Conservation (phyloP, 2,888 invertebrate species). For the Fragum sueziense region DNA sequence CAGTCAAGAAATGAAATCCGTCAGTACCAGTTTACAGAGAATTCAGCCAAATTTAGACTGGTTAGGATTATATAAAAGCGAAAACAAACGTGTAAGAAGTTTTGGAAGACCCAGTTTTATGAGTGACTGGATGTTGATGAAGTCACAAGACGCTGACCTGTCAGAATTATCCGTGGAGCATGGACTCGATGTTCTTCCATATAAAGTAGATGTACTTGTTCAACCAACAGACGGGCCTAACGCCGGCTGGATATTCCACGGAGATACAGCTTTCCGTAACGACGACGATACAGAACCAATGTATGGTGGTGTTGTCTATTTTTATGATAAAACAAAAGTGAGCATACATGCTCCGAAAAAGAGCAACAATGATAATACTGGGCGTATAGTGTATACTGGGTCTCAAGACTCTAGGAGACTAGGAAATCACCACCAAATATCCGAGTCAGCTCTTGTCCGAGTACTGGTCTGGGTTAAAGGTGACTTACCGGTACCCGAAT, state of each 20-base stretch:
- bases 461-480: constrained; percentile 32
- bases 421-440: constrained; percentile 33
- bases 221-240: constrained; percentile 34
- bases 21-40: neutral
- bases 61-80: neutral
- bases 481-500: constrained; percentile 29
- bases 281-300: neutral
- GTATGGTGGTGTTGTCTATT: constrained; percentile 43
- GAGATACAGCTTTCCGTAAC: constrained; percentile 34
- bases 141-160: constrained; percentile 21
- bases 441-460: constrained; percentile 21
- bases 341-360: constrained; percentile 29
- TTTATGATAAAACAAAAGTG: constrained; percentile 41
- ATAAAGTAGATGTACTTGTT: constrained; percentile 48
- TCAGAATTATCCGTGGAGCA: constrained; percentile 3
- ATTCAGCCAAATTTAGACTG: neutral
- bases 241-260: constrained; percentile 41
- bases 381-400: constrained; percentile 36
- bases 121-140: constrained; percentile 43
- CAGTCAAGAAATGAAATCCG: neutral
- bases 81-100: neutral
- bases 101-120: constrained; percentile 33
- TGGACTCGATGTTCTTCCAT: constrained; percentile 28
- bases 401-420: neutral
- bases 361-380: constrained; percentile 19